Evolutionary conservation across 1,140 invertebrate species (phyloP).

Genomic region (Chrysopa pallens): DNA sequence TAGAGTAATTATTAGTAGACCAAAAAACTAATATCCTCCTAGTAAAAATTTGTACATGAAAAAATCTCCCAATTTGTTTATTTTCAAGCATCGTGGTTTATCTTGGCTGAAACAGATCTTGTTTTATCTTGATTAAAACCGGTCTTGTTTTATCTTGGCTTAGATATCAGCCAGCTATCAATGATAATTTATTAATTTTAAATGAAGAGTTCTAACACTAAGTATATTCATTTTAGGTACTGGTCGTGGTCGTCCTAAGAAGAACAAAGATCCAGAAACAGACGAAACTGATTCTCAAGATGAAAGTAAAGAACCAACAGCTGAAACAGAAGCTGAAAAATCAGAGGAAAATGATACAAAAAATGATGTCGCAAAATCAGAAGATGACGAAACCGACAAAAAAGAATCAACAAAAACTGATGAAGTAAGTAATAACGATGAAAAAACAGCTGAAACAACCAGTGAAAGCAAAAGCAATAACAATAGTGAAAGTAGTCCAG

Average conservation of each 20-base stretch:
- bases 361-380: not conserved
- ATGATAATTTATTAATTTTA: too few relatives aligned
- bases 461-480: conserved; percentile 19
- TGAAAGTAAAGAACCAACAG: conserved; percentile 9
- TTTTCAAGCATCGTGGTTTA: too few relatives aligned
- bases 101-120: too few relatives aligned
- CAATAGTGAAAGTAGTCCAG: conserved; percentile 5
- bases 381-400: conserved; percentile 9
- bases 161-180: too few relatives aligned
- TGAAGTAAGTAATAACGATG: conserved; percentile 16
- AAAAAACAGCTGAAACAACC: conserved; percentile 10
- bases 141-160: too few relatives aligned
- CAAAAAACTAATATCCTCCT: too few relatives aligned
- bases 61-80: too few relatives aligned
- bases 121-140: too few relatives aligned
- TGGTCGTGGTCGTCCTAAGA: conserved; percentile 12
- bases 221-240: not conserved
- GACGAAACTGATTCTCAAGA: conserved; percentile 15
- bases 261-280: conserved; percentile 4
- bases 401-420: conserved; percentile 9
- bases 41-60: too few relatives aligned
- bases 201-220: not conserved
- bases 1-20: too few relatives aligned
- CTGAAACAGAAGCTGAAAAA: conserved; percentile 8
- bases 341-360: conserved; percentile 5